A percentile compares a stretch with the other conserved stretches of the same genome.
phyloP scores from a whole-genome alignment of 2,888 invertebrate species.

The Tiliacea citrago region DNA sequence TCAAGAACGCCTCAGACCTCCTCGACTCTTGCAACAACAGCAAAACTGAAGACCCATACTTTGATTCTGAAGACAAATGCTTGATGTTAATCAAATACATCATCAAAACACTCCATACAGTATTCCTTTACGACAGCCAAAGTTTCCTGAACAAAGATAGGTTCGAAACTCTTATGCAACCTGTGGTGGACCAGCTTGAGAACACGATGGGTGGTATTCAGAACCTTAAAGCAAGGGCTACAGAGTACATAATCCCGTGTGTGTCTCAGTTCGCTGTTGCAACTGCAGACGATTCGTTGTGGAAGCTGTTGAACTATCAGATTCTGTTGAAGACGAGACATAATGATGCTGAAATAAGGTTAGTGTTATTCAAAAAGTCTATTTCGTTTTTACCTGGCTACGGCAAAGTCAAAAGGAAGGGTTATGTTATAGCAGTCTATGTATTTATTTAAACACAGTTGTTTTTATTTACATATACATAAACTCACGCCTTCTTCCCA shows the following conservation, averaged over 20 bases:
- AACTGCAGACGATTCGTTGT: constrained; percentile 95
- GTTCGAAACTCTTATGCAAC: constrained; percentile 96
- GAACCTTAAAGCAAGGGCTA: constrained; percentile 91
- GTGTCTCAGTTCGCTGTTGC: constrained; percentile 96
- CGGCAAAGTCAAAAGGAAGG: neutral
- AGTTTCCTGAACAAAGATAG: constrained; percentile 96
- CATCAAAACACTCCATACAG: constrained; percentile 93
- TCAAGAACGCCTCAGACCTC: constrained; percentile 95
- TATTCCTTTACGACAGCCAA: constrained; percentile 96
- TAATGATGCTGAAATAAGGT: constrained; percentile 93
- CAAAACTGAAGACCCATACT: constrained; percentile 89
- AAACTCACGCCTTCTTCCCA: no score
- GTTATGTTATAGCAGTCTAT: neutral
- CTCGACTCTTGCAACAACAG: constrained; percentile 92
- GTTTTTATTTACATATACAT: neutral
- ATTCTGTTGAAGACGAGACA: constrained; percentile 96
- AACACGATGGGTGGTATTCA: constrained; percentile 93
- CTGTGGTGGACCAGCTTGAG: constrained; percentile 97
- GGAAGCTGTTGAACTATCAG: constrained; percentile 98
- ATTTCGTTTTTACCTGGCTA: neutral
- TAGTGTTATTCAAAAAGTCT: constrained; percentile 33
- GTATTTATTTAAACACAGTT: neutral
- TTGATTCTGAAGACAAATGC: constrained; percentile 90
- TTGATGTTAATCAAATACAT: constrained; percentile 93
- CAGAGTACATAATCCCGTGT: constrained; percentile 93